Evolutionary conservation across 2,888 invertebrate species (phyloP).

Genomic region (Ommatoiulus sabulosus): DNA sequence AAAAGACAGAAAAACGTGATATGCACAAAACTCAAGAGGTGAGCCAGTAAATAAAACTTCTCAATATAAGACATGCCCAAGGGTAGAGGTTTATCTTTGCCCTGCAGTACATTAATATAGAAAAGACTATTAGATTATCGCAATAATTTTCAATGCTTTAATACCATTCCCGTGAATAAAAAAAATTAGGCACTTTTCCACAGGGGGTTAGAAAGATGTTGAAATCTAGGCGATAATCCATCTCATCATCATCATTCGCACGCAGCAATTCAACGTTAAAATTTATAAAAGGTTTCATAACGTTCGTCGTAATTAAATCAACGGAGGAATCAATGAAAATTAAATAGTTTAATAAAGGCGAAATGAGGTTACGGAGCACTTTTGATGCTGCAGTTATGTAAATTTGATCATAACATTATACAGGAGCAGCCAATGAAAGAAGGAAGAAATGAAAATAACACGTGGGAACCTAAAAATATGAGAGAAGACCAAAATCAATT

Average conservation of each 20-base stretch:
- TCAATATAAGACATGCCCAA: not conserved
- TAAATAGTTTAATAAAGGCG: constrained; percentile 40
- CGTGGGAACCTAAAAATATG: not conserved
- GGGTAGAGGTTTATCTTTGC: not conserved
- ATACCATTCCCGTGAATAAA: constrained; percentile 8
- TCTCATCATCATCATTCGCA: not conserved
- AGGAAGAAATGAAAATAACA: constrained; percentile 12
- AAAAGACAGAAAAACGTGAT: too few relatives aligned
- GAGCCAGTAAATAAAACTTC: not conserved
- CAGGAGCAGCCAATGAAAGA: constrained; percentile 19
- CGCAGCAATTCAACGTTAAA: not conserved
- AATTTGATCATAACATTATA: constrained; percentile 40
- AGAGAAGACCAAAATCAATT: not conserved
- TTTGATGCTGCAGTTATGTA: constrained; percentile 42
- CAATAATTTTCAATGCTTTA: constrained; percentile 14
- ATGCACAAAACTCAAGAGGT: too few relatives aligned
- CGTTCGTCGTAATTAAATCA: constrained; percentile 26
- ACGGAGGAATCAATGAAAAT: constrained; percentile 38
- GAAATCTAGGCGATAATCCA: not conserved
- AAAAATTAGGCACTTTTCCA: constrained; percentile 32
- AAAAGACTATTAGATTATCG: not conserved
- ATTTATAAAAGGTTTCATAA: not conserved
- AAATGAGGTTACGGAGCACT: constrained; percentile 29
- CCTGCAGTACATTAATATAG: not conserved
- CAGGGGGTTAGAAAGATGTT: not conserved